Percentiles rank a stretch among this genome's conserved stretches.
phyloP scores from a whole-genome alignment of 2,888 invertebrate species.

The Chymomyza caudatula region DNA sequence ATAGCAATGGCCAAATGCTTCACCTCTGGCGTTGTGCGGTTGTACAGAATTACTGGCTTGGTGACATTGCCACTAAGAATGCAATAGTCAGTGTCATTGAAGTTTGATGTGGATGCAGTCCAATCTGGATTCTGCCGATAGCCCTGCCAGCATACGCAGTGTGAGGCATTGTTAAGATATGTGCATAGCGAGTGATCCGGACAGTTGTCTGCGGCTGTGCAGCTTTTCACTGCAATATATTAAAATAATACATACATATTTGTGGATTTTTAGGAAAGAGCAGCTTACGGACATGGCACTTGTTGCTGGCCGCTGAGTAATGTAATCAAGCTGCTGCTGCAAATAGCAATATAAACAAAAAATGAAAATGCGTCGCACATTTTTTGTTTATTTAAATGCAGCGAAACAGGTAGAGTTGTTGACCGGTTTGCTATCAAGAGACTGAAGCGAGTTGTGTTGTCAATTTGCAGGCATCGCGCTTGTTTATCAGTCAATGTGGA shows the following conservation, averaged over 20 bases:
- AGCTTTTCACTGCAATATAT: conserved; percentile 26
- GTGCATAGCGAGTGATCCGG: conserved; percentile 40
- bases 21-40: conserved; percentile 29
- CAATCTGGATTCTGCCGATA: conserved; percentile 46
- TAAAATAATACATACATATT: background rate
- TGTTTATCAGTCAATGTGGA: background rate
- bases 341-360: conserved; percentile 26
- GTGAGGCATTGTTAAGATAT: background rate
- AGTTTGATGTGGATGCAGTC: conserved; percentile 6
- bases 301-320: conserved; percentile 3
- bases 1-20: conserved; percentile 43
- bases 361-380: conserved; percentile 35
- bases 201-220: conserved; percentile 23
- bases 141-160: conserved; percentile 48
- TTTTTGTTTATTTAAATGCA: conserved; percentile 14
- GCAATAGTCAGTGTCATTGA: conserved; percentile 25
- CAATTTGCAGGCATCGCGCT: background rate
- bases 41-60: conserved; percentile 18
- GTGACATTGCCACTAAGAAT: background rate
- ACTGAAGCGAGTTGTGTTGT: conserved; percentile 13
- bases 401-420: background rate
- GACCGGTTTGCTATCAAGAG: conserved; percentile 11
- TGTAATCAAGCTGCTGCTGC: conserved; percentile 16
- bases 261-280: background rate
- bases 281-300: conserved; percentile 19